Base-by-base conservation (phyloP, 2,888 invertebrate genomes). In the Pterostichus madidus region DNA sequence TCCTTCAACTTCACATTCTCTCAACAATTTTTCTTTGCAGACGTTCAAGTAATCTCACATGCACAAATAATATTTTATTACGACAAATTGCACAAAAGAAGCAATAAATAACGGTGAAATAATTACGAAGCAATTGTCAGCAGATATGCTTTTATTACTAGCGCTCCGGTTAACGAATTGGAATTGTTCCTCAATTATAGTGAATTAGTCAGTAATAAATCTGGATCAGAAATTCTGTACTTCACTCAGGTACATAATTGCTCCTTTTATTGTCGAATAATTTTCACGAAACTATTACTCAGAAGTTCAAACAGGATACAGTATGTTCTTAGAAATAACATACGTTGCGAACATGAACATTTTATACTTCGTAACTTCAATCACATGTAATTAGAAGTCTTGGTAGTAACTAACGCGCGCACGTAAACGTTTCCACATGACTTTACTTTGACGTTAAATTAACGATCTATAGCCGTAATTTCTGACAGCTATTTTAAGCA, bases 231-330 rank as follows among this genome's bases (percentile, higher is more conserved):
- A 71, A 44, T 46, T 17, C 17, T 17, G 15, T 56, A 56, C 64
- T 39, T 32, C 64, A 64, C 32, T 35, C 49, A 64, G 13, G 17
- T 71, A 44, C 15, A 24, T 71, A 46, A 71, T 71, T 71, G 17
- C 68, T 71, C 17, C 64, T 71, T 71, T 71, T 71, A 71, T 71
- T 71, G 44, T 71, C 39, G 68, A 71, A 71, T 71, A 71, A 71
- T 71, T 71, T 71, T 17, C 46, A 17, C 68, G 44, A 44, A 71
- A 71, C 68, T 71, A 44, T 46, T 71, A 46, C 39, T 71, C 17
- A 46, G 68, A 71, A 71, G 24, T 71, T 71, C 10, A 39, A 71
- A 35, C 35, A 35, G 32, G 64, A 59, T 59, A n/a, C 31, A n/a
- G 68, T 71, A 71, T 44, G 44, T 71, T 71, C 68, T 71, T 44